A percentile compares a stretch with the other conserved stretches of the same genome.
Conservation (phyloP, 2,113 vertebrate species). For the Clarias batrachus region DNA sequence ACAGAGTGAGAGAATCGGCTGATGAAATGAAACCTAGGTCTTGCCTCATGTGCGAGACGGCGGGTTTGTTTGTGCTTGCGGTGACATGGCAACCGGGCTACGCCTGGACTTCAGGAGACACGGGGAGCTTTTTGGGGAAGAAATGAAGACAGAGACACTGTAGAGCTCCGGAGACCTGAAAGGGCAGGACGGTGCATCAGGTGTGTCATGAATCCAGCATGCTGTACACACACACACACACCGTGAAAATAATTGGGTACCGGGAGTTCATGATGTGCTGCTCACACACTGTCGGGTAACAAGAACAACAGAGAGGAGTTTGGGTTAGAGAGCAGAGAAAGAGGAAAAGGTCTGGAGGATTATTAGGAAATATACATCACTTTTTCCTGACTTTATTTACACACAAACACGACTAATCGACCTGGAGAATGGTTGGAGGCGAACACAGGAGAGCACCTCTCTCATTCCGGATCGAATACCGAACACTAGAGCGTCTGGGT, state of each 20-base stretch:
- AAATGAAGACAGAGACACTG: background rate
- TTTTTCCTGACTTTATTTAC: background rate
- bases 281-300: background rate
- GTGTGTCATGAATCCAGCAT: background rate
- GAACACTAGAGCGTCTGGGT: background rate
- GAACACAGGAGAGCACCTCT: background rate
- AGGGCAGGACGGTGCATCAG: slow-evolving; percentile 1
- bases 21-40: background rate
- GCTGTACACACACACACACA: background rate
- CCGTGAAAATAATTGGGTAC: slow-evolving; percentile 19
- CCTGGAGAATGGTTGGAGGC: background rate
- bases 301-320: background rate
- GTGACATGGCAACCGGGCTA: background rate
- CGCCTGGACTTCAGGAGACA: background rate
- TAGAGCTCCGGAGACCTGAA: background rate
- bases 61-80: background rate
- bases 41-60: background rate
- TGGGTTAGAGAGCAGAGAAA: background rate
- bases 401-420: background rate
- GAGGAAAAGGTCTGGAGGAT: background rate
- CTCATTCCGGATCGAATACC: background rate
- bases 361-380: background rate
- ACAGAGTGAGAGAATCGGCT: background rate
- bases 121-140: background rate
- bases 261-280: background rate